Evolutionary conservation across 1,140 invertebrate species (phyloP), one percentile per base, ranked within the genome.

Genomic region (Popillia japonica): DNA sequence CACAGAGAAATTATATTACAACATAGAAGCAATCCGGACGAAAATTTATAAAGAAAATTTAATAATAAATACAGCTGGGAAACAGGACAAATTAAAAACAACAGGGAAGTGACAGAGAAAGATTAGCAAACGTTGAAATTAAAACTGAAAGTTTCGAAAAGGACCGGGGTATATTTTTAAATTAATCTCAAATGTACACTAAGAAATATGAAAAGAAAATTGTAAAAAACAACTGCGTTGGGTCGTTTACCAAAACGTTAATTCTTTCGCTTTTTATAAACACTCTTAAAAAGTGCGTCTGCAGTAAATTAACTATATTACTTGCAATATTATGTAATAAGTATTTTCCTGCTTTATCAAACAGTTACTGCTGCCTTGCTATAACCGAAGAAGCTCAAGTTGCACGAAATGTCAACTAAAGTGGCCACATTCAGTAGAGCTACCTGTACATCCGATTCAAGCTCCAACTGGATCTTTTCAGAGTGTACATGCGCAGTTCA

Each of bases 41-140:
- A 22, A 68, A 68, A 34, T 68, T 68, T 27, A 7, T 34, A 23
- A 68, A 27, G 61, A 68, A 68, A 68, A 68, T 68, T 68, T 68
- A 68, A 68, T 68, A 68, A 68, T 10, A 68, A 14, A 17, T 27
- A 68, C 27, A 68, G 22, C 22, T 23, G 10, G 10, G 11, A 17
- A 68, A 27, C 7, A 68, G 22, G 61, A 68, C 61, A 68, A 68
- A 68, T 68, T 68, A 68, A 68, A 68, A 68, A 68, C 48, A 55
- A 14, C 23, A 68, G 22, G 61, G 27, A 14, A 68, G 27, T 34
- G 61, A 68, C 61, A 3, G 6, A 27, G 20, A 14, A 68, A 68
- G 61, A 68, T 68, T 68, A 68, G 61, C 61, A 68, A 22, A 11
- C 61, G 20, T 22, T 34, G 61, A 34, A 68, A 68, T 68, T 68